phyloP scores from a whole-genome alignment of 2,888 invertebrate genomes.

The Trissolcus japonicus region DNA sequence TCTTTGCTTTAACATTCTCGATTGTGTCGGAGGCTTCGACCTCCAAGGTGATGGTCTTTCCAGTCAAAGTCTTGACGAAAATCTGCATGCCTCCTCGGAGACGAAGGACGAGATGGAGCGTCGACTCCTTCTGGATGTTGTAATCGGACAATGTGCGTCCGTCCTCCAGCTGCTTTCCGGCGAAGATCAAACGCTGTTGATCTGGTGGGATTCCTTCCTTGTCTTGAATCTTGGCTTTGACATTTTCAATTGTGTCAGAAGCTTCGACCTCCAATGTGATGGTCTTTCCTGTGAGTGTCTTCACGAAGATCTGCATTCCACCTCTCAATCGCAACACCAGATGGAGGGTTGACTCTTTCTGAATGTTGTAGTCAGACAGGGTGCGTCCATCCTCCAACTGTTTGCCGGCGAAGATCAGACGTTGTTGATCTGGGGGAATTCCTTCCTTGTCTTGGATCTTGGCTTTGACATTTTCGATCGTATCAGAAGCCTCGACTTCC shows the following conservation, averaged over 20 bases:
- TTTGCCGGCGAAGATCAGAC: not conserved
- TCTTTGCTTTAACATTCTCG: not conserved
- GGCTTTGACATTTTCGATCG: conserved; percentile 64
- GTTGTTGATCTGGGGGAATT: conserved; percentile 65
- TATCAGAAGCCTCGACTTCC: conserved; percentile 23
- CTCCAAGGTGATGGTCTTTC: not conserved
- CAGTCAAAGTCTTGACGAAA: not conserved
- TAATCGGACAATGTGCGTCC: conserved; percentile 4
- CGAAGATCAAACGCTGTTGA: not conserved
- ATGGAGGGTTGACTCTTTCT: not conserved
- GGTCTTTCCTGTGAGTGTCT: not conserved
- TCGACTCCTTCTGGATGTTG: conserved; percentile 5
- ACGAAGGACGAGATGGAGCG: conserved; percentile 59
- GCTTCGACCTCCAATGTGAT: not conserved
- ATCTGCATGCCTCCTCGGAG: conserved; percentile 8
- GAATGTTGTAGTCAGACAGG: not conserved
- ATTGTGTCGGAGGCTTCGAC: not conserved
- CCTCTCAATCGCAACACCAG: not conserved
- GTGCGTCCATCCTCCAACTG: not conserved
- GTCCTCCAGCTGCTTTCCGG: conserved; percentile 2
- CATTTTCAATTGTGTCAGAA: not conserved
- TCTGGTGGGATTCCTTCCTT: not conserved
- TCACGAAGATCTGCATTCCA: not conserved
- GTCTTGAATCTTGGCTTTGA: conserved; percentile 2
- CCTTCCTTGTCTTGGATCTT: conserved; percentile 67